Evolutionary conservation across 2,113 vertebrate species (phyloP).

Genomic region (Chamaetylas fuelleborni): DNA sequence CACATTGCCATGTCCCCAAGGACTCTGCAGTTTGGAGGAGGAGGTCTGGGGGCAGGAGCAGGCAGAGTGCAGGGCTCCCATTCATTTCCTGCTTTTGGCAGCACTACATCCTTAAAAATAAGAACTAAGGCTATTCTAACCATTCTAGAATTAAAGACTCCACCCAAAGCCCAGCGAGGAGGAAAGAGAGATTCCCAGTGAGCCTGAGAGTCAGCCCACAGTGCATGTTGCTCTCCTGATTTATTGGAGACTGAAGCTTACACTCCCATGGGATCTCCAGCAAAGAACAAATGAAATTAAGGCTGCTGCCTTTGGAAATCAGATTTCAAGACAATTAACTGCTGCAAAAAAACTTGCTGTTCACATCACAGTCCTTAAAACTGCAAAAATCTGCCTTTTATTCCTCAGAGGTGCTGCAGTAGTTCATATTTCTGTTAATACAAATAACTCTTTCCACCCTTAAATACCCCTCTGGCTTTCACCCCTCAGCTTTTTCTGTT

Average conservation of each 20-base stretch:
- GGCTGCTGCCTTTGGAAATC: slow-evolving; percentile 36
- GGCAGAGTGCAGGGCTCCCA: background rate
- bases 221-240: background rate
- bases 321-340: slow-evolving; percentile 38
- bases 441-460: background rate
- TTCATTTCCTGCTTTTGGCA: background rate
- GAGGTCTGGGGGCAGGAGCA: background rate
- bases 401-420: background rate
- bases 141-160: background rate
- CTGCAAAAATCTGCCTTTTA: background rate
- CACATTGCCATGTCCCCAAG: background rate
- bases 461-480: background rate
- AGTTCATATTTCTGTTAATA: background rate
- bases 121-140: background rate
- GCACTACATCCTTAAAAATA: background rate
- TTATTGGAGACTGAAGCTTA: background rate
- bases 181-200: background rate
- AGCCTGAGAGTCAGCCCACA: background rate
- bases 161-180: background rate
- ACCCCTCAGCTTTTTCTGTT: background rate
- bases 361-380: background rate
- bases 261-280: background rate
- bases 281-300: slow-evolving; percentile 38
- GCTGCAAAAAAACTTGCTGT: background rate
- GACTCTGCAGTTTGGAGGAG: background rate